Evolutionary conservation across 1,140 invertebrate species (phyloP), one percentile per base, ranked within the genome.

Genomic region (Drosophila tani): DNA sequence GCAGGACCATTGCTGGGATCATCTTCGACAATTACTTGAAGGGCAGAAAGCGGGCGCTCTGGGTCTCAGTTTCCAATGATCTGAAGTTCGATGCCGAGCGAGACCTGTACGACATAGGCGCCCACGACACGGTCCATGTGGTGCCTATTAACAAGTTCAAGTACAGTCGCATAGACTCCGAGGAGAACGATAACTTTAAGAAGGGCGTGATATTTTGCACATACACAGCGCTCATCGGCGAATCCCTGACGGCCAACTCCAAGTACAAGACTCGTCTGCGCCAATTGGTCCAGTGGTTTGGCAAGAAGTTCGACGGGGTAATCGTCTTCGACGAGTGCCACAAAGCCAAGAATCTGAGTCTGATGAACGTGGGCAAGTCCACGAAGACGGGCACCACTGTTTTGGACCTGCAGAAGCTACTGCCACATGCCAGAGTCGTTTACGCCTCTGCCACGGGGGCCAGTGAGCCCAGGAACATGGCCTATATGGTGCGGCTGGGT

Each of bases 301-400:
- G 98, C 2, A 96, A 97, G 85, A 97, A 99, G 92, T 99, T 98
- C 92, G 97, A 99, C 92, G 98, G 98, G 51, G 93, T 96, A 88
- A 98, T 99, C 82, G 95, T 99, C 12, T 99, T 99, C 94, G 99
- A 99, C 93, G 99, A 99, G 93, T 99, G 99, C 94, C 99, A 99
- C 94, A 96, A 98, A 82, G 99, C 99, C 0, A 99, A 99, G 94
- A 99, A 99, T 94, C 93, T 99, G 8, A 98, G 97, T 92, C 98
- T 99, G 1, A 96, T 96, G 41, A 98, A 98, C 1, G 98, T 97
- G 17, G 97, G 97, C 19, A 99, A 99, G 91, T 97, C 99, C 7
- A 97, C 96, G 0, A 97, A 97, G 93, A 97, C 96, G 1, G 96
- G 98, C 77, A 93, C 97, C 32, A 98, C 98, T 0, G 99, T 99